A percentile compares a stretch with the other conserved stretches of the same genome.
Evolutionary conservation across 1,140 invertebrate genomes (phyloP).

Genomic region (Plodia interpunctella): DNA sequence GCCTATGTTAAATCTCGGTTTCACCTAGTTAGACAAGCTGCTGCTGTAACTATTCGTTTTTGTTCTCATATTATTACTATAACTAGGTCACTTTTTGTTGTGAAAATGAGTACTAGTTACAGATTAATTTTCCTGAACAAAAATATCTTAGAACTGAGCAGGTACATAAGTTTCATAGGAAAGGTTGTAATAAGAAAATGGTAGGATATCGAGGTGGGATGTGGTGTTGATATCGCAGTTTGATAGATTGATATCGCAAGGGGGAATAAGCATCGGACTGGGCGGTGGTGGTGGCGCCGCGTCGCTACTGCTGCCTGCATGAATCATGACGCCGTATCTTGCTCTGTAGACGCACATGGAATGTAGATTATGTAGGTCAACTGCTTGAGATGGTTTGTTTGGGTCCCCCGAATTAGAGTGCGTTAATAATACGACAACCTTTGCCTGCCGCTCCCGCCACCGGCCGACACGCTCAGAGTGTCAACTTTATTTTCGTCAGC

Average conservation of each 20-base stretch:
- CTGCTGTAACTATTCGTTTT: background rate
- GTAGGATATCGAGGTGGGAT: no score
- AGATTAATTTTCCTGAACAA: no score
- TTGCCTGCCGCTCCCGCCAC: slow-evolving; percentile 34
- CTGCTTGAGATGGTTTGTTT: slow-evolving; percentile 69
- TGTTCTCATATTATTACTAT: background rate
- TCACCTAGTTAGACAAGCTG: background rate
- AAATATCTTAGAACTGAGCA: no score
- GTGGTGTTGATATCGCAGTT: no score
- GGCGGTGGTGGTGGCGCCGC: slow-evolving; percentile 5
- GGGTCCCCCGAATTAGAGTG: slow-evolving; percentile 64
- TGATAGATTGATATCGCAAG: no score
- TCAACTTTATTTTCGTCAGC: slow-evolving; percentile 38
- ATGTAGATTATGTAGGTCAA: slow-evolving; percentile 59
- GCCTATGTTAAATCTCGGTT: slow-evolving; percentile 25
- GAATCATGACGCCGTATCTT: slow-evolving; percentile 50
- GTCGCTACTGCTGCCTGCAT: slow-evolving; percentile 38
- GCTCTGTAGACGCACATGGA: slow-evolving; percentile 46
- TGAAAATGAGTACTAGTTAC: no score
- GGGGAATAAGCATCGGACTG: background rate
- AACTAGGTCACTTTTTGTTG: no score
- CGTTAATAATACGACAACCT: slow-evolving; percentile 62
- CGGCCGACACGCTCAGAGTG: slow-evolving; percentile 25
- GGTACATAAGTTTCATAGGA: no score
- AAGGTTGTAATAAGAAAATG: no score